Evolutionary conservation across 1,140 invertebrate genomes (phyloP).

Genomic region (Asbolus verrucosus): DNA sequence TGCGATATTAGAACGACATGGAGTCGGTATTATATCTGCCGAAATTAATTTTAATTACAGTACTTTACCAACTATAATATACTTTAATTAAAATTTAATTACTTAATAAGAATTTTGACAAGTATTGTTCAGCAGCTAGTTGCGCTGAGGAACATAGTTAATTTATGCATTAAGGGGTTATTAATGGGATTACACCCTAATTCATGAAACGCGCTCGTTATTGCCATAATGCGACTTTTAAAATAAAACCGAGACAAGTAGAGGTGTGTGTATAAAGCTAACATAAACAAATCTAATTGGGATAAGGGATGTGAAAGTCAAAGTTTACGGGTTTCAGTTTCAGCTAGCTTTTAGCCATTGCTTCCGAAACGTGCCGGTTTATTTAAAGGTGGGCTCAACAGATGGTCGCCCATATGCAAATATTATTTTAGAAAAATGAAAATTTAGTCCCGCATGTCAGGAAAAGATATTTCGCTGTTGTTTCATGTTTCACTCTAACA

Average conservation of each 20-base stretch:
- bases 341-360: too few species aligned
- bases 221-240: too few species aligned
- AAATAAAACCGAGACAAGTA: slow-evolving; percentile 20
- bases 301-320: slow-evolving; percentile 3
- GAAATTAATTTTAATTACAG: slow-evolving; percentile 31
- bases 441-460: neutral
- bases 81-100: slow-evolving; percentile 36
- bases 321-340: slow-evolving; percentile 30
- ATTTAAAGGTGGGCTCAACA: slow-evolving; percentile 31
- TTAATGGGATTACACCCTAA: slow-evolving; percentile 16
- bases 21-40: slow-evolving; percentile 16
- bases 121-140: slow-evolving; percentile 18
- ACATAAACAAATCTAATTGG: slow-evolving; percentile 13
- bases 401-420: slow-evolving; percentile 32
- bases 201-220: neutral
- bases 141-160: slow-evolving; percentile 18
- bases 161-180: slow-evolving; percentile 23
- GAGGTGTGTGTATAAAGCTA: slow-evolving; percentile 3
- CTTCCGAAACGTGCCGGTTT: too few species aligned
- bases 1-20: slow-evolving; percentile 19
- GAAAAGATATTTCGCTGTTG: neutral
- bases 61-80: slow-evolving; percentile 34
- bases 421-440: slow-evolving; percentile 38
- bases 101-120: slow-evolving; percentile 34
- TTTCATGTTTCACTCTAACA: too few species aligned